Base-by-base conservation (phyloP, 2,888 invertebrate species). In the Trachelus troglodyta region DNA sequence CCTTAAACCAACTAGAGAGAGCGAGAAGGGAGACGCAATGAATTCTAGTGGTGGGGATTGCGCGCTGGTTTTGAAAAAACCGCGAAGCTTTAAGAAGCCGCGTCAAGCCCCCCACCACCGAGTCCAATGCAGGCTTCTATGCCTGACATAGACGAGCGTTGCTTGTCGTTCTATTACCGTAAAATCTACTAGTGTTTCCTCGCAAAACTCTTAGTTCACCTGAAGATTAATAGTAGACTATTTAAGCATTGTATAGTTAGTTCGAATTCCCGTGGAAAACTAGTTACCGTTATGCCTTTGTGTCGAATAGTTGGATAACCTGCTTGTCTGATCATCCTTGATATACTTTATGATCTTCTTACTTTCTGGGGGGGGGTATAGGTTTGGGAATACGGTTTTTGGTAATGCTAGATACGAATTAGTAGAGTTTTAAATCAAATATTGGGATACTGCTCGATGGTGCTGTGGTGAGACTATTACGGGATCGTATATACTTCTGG, bases 1-100 rank as follows among this genome's bases (percentile, higher is more conserved):
- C 69, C 76, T 75, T 75, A 74, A 40, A 75, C 56, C 77, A 75
- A 80, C 78, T 76, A 75, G 79, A 74, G 77, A 79, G 79, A 34
- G 73, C 76, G 74, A 74, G 78, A 74, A 34, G 34, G 15, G 68
- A 30, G 0, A 71, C 31, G 15, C 71, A 33, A 71, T 12, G 71
- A 9, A 4, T 71, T 33, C 12, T 15, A 33, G 71, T 74, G 79
- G 88, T 86, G 88, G 90, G 90, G 89, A 84, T 80, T 79, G 80
- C 86, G 85, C 85, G 85, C 84, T 84, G 80, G 90, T 91, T 91
- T 88, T 88, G 90, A 91, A 91, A 87, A 91, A 91, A 91, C 87
- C 89, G 88, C 88, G 87, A 90, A 89, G 90, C 91, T 91, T 91
- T 91, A 91, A 91, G 90, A 90, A 90, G 90, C 87, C 88, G 85